phyloP scores from a whole-genome alignment of 2,113 vertebrate species.

The Megalops atlanticus region DNA sequence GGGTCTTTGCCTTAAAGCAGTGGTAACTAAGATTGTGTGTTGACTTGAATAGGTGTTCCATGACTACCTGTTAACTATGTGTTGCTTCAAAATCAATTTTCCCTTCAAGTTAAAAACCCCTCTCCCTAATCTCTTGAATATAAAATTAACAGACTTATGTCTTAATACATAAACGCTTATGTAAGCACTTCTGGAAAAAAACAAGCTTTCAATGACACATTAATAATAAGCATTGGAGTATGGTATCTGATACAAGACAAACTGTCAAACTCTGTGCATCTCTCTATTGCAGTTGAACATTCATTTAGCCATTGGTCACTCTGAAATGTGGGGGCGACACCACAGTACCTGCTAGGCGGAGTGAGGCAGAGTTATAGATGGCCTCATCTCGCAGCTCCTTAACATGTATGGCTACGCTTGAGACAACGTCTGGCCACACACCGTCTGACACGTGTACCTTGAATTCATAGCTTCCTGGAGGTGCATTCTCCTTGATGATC shows the following conservation, averaged over 20 bases:
- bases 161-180: too few species aligned
- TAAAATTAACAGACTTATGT: conserved; percentile 56
- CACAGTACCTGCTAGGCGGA: conserved; percentile 76
- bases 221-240: too few species aligned
- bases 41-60: conserved; percentile 49
- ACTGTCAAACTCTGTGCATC: too few species aligned
- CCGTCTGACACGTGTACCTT: conserved; percentile 83
- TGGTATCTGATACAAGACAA: too few species aligned
- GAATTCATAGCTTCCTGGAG: conserved; percentile 76
- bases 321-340: conserved; percentile 1
- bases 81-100: conserved; percentile 59
- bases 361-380: conserved; percentile 77
- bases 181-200: too few species aligned
- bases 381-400: conserved; percentile 78
- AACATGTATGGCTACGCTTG: conserved; percentile 75
- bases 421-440: conserved; percentile 82
- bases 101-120: conserved; percentile 36
- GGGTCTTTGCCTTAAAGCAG: not conserved
- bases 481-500: conserved; percentile 79
- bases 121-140: conserved; percentile 58
- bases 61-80: conserved; percentile 55
- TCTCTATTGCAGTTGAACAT: not conserved
- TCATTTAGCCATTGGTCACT: not conserved
- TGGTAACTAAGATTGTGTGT: not conserved
- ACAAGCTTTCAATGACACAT: too few species aligned